Percentiles rank a stretch among this genome's conserved stretches.
phyloP scores from a whole-genome alignment of 2,888 invertebrate genomes.

The Macrophya annulata region DNA sequence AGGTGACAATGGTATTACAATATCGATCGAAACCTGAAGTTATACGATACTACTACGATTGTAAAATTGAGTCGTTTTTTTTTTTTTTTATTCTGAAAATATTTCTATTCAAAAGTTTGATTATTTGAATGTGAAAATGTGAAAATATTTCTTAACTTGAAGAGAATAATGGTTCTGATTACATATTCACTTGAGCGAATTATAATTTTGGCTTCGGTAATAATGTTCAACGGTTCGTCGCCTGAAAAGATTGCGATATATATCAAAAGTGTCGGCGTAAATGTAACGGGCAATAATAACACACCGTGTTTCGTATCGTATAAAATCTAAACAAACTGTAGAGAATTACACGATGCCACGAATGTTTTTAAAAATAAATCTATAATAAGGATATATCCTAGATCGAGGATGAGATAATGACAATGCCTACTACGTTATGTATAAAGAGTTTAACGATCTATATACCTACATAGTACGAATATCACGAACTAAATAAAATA shows the following conservation, averaged over 20 bases:
- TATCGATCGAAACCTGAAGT: neutral
- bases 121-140: too few relatives aligned
- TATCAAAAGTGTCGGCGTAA: constrained; percentile 15
- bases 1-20: neutral
- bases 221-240: constrained; percentile 18
- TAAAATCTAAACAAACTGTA: constrained; percentile 27
- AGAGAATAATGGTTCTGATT: neutral
- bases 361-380: neutral
- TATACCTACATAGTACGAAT: neutral
- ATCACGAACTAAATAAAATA: neutral
- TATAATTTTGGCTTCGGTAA: constrained; percentile 5
- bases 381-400: constrained; percentile 15
- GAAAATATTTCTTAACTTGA: too few relatives aligned
- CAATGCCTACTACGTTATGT: neutral
- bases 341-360: too few relatives aligned
- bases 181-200: neutral
- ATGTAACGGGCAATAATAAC: constrained; percentile 29
- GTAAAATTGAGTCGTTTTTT: neutral
- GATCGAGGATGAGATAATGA: neutral
- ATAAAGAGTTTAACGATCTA: neutral
- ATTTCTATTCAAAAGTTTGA: too few relatives aligned
- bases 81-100: neutral
- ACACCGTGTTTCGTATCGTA: neutral
- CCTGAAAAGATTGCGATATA: neutral
- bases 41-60: neutral